phyloP scores from a whole-genome alignment of 2,888 invertebrate species.

The Frankliniella intonsa region DNA sequence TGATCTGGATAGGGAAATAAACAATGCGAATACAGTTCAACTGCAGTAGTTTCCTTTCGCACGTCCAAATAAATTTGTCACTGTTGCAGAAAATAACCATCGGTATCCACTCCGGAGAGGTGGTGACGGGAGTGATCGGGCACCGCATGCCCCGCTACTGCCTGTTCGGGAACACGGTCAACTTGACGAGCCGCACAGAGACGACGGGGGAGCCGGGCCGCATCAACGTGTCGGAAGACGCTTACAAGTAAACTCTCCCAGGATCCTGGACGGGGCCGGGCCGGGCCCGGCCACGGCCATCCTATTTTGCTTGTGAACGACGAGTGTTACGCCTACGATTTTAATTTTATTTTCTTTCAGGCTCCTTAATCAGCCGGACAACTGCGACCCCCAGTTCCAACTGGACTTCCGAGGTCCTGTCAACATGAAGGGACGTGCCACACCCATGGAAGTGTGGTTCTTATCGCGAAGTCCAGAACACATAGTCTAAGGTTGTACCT shows the following conservation, averaged over 20 bases:
- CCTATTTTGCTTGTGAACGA: background rate
- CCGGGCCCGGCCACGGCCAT: background rate
- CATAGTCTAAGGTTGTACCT: conserved; percentile 24
- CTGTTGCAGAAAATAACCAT: conserved; percentile 77
- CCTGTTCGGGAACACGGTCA: conserved; percentile 90
- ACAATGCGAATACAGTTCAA: background rate
- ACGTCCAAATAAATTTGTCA: background rate
- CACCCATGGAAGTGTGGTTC: conserved; percentile 92
- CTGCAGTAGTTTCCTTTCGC: background rate
- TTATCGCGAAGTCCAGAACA: conserved; percentile 51
- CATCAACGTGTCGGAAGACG: conserved; percentile 88
- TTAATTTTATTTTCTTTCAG: conserved; percentile 53
- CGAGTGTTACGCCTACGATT: background rate
- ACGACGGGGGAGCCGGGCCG: conserved; percentile 84
- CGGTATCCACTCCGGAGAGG: conserved; percentile 90
- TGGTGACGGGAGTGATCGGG: conserved; percentile 90
- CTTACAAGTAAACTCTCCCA: conserved; percentile 67
- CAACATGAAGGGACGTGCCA: conserved; percentile 88
- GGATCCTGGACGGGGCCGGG: background rate
- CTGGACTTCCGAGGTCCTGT: conserved; percentile 84
- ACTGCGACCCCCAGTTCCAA: conserved; percentile 76
- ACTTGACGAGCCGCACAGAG: conserved; percentile 87
- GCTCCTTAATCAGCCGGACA: conserved; percentile 72
- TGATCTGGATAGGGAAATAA: no score
- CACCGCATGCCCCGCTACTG: conserved; percentile 92